Evolutionary conservation across 1,140 invertebrate species (phyloP), one percentile per base, ranked within the genome.

Genomic region (Leptinotarsa texana): DNA sequence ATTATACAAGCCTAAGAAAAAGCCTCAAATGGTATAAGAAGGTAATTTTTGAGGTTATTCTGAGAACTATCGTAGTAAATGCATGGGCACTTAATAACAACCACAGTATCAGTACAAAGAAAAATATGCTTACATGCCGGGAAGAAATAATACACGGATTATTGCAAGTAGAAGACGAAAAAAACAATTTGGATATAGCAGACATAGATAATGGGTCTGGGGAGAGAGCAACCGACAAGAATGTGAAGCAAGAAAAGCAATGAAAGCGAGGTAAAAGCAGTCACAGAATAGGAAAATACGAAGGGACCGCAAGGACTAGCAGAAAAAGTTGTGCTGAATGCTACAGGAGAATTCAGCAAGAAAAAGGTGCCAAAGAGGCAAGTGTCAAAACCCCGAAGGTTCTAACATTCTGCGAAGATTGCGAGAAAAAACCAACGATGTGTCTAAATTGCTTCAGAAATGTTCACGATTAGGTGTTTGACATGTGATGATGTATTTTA

Each of bases 111-210:
- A 21, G 21, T 21, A 21, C 21, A 66, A 66, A 66, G 15, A 66
- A 27, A 24, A 15, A 21, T 33, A 66, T 66, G 63, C 63, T 63
- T 1, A 24, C 4, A 24, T 66, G 22, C 33, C 63, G 63, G 18
- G 63, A 66, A 27, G 33, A 66, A 66, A 66, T 66, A 66, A 66
- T 66, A 27, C 15, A 66, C 33, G 63, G 63, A 33, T n/a, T 66
- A 66, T 27, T 66, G 33, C 24, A 27, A 66, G 22, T 66, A 33
- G 63, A 66, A 51, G 6, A 6, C 13, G 17, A 51, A 51, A 21
- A 21, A 21, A 21, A 21, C 21, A 21, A 21, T 21, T 21, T 21
- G 21, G 49, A 66, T 66, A 33, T 66, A 24, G 33, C n/a, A 15
- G 22, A 66, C 22, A n/a, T 11, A 66, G 63, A 66, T 27, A 33